Evolutionary conservation across 2,113 vertebrate genomes (phyloP).

Genomic region (Microtus pennsylvanicus): DNA sequence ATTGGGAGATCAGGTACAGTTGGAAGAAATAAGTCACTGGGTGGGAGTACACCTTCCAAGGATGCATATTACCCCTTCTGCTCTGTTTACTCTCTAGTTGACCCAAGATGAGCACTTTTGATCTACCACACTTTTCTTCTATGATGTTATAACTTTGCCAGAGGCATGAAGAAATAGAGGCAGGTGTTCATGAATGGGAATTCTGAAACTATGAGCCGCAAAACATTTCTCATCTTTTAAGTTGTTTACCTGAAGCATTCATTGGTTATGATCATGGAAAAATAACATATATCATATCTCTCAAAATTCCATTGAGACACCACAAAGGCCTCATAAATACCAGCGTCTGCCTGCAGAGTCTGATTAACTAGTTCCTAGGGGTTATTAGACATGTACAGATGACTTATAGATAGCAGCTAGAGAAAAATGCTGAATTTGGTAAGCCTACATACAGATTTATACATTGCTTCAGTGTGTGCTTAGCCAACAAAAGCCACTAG

Average conservation of each 20-base stretch:
- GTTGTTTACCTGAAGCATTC: neutral
- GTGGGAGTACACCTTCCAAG: too few species aligned
- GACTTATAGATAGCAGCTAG: neutral
- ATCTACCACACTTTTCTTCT: neutral
- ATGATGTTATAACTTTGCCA: neutral
- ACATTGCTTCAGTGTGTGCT: neutral
- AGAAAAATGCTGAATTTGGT: neutral
- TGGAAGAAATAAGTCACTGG: neutral
- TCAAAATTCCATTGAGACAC: neutral
- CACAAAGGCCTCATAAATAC: slow-evolving; percentile 19
- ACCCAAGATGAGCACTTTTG: neutral
- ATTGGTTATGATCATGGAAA: neutral
- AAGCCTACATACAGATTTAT: neutral
- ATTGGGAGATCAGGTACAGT: neutral
- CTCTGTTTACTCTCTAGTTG: neutral
- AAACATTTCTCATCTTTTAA: neutral
- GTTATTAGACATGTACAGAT: neutral
- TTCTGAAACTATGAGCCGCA: neutral
- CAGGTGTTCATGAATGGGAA: too few species aligned
- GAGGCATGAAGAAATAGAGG: neutral
- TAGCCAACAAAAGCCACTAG: slow-evolving; percentile 24
- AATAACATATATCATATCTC: neutral
- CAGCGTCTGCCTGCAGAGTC: neutral
- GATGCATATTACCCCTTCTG: neutral
- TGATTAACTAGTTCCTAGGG: neutral